phyloP scores from a whole-genome alignment of 2,797 vertebrate species.

The Aselliscus stoliczkanus region DNA sequence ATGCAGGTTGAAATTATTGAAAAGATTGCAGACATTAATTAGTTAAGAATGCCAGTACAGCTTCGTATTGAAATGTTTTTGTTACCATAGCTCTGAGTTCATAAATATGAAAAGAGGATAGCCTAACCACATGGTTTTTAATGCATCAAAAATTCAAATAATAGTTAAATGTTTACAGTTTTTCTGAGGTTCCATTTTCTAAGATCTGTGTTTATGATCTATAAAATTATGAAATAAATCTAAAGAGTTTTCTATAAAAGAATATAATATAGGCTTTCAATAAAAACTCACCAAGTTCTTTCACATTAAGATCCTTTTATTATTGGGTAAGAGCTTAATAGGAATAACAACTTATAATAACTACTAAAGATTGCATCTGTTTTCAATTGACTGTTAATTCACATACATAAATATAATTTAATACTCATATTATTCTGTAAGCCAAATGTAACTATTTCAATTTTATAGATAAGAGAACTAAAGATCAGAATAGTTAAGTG shows the following conservation, averaged over 20 bases:
- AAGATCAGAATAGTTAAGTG: not conserved
- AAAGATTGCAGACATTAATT: not conserved
- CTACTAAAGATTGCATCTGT: not conserved
- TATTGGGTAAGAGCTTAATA: not conserved
- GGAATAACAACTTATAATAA: not conserved
- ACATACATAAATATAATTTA: not conserved
- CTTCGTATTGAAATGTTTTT: not conserved
- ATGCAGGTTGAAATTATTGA: slow-evolving; percentile 8
- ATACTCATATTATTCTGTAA: not conserved
- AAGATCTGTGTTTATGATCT: not conserved
- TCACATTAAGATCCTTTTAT: not conserved
- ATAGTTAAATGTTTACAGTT: not conserved
- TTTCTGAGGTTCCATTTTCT: not conserved
- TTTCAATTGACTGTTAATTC: slow-evolving; percentile 6
- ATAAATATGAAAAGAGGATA: not conserved
- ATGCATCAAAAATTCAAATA: not conserved
- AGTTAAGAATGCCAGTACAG: not conserved
- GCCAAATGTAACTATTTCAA: not conserved
- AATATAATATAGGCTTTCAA: not conserved
- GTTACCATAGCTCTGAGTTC: not conserved
- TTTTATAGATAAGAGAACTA: not conserved
- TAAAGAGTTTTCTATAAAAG: not conserved
- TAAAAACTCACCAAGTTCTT: not conserved
- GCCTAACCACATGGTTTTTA: not conserved
- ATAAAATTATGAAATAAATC: not conserved